Evolutionary conservation across 2,113 vertebrate species (phyloP).

Genomic region (Grus americana): DNA sequence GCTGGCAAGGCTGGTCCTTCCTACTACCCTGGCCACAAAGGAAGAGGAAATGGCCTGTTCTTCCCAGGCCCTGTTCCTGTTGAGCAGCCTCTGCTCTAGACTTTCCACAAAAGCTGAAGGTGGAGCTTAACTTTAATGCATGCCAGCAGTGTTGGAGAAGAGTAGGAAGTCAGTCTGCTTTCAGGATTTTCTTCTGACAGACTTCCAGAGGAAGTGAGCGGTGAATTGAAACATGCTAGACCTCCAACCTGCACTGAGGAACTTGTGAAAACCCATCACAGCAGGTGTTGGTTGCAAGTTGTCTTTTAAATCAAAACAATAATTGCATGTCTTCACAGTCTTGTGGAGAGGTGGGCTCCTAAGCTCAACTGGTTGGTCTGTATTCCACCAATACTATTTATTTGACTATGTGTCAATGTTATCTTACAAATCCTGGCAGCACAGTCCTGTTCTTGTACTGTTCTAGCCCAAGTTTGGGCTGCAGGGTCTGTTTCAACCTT

Average conservation of each 20-base stretch:
- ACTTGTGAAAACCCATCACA: conserved; percentile 13
- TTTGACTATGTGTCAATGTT: background rate
- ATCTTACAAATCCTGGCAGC: background rate
- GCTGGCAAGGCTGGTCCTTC: background rate
- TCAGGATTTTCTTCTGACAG: background rate
- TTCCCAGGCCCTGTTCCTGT: background rate
- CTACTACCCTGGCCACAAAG: rapidly evolving
- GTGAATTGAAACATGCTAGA: background rate
- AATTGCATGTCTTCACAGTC: background rate
- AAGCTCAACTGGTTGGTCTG: background rate
- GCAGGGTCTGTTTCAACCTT: background rate
- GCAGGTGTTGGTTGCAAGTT: background rate
- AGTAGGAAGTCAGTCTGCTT: background rate
- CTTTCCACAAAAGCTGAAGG: background rate
- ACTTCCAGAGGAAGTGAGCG: background rate
- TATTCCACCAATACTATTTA: background rate
- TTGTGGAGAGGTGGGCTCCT: background rate
- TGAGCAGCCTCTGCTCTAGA: background rate
- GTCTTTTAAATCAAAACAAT: conserved; percentile 12
- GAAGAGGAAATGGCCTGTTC: background rate
- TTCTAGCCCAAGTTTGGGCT: background rate
- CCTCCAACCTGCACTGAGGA: background rate
- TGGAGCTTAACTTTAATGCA: background rate
- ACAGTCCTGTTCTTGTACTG: background rate
- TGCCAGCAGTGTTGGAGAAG: background rate